phyloP scores from a whole-genome alignment of 2,797 vertebrate genomes.

The Masticophis lateralis region DNA sequence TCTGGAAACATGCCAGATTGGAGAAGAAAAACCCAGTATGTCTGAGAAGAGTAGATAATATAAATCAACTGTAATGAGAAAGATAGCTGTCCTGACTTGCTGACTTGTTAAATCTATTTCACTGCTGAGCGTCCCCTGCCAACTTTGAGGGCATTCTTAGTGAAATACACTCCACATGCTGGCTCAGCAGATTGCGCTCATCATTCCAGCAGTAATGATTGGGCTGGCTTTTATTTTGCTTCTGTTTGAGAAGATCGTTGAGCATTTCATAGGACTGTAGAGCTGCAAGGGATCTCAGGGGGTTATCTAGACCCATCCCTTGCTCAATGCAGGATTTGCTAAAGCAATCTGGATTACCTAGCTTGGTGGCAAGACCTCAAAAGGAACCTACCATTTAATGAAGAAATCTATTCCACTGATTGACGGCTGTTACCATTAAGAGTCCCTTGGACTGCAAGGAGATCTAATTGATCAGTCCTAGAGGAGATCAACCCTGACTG shows the following conservation, averaged over 20 bases:
- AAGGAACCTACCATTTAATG: not conserved
- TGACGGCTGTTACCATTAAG: not conserved
- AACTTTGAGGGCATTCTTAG: conserved; percentile 46
- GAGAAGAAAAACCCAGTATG: not conserved
- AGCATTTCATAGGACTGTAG: not conserved
- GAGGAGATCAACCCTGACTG: too few species aligned
- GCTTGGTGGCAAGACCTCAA: not conserved
- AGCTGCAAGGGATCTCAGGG: not conserved
- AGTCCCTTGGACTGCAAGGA: not conserved
- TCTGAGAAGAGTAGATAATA: not conserved
- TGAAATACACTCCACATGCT: conserved; percentile 38
- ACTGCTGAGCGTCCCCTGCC: conserved; percentile 43
- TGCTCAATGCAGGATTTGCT: not conserved
- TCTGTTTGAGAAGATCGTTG: conserved; percentile 31
- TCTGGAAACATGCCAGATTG: not conserved
- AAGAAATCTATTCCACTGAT: not conserved
- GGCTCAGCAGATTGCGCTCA: conserved; percentile 41
- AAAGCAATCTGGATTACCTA: not conserved
- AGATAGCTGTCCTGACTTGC: conserved; percentile 29
- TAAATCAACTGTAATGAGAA: conserved; percentile 28
- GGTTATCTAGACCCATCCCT: not conserved
- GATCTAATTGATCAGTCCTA: too few species aligned
- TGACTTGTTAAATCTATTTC: conserved; percentile 52
- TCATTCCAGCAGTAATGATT: conserved; percentile 54
- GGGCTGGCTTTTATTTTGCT: conserved; percentile 47